Conservation (phyloP, 2,797 vertebrate species). For the Ceryle rudis region DNA sequence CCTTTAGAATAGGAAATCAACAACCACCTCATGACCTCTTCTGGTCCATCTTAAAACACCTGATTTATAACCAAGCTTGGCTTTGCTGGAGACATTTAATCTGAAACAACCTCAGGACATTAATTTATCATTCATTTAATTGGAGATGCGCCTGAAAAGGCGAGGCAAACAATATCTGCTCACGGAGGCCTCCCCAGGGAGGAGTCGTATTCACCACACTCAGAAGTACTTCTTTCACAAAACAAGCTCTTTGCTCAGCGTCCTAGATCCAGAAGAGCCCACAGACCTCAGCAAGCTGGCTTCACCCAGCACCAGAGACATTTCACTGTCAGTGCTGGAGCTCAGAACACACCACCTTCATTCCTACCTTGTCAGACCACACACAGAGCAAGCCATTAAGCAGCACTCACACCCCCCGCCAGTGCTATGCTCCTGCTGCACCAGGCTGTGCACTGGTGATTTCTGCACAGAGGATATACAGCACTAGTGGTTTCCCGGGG, state of each 20-base stretch:
- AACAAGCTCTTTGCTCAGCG: not conserved
- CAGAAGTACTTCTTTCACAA: slow-evolving; percentile 6
- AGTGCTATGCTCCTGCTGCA: not conserved
- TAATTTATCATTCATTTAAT: slow-evolving; percentile 64
- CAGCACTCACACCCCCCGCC: not conserved
- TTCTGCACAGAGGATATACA: not conserved
- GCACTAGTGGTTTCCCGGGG: not conserved
- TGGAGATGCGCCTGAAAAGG: slow-evolving; percentile 56
- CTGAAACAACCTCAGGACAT: slow-evolving; percentile 47
- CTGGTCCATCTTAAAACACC: slow-evolving; percentile 22
- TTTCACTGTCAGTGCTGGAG: not conserved
- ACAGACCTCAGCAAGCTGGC: not conserved
- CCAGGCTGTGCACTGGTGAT: not conserved
- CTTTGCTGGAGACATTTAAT: slow-evolving; percentile 43
- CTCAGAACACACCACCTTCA: not conserved
- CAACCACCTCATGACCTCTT: not conserved
- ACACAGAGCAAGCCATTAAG: not conserved
- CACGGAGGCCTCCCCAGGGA: slow-evolving; percentile 24
- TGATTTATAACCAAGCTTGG: slow-evolving; percentile 31
- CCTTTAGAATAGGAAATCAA: not conserved
- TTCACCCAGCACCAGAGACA: not conserved
- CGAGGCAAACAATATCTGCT: slow-evolving; percentile 41
- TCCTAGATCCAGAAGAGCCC: not conserved
- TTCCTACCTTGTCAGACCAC: not conserved
- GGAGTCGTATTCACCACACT: slow-evolving; percentile 28